Conservation (phyloP, 2,797 vertebrate species). For the Hozukius guyotensis region DNA sequence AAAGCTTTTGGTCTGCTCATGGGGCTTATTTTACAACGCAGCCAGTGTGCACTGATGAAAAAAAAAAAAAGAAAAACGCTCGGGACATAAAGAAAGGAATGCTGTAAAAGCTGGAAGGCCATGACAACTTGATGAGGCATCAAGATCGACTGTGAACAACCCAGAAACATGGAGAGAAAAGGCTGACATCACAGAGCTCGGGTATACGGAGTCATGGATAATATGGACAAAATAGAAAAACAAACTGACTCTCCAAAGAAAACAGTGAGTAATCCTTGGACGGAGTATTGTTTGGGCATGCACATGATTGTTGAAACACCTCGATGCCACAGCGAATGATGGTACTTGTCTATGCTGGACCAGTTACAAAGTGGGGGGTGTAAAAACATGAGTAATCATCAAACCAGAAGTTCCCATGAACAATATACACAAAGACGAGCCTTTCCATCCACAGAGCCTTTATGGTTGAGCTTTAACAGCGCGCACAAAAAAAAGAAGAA, state of each 20-base stretch:
- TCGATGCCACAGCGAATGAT: constrained; percentile 57
- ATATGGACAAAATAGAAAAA: constrained; percentile 61
- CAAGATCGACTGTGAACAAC: constrained; percentile 62
- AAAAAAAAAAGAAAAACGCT: constrained; percentile 20
- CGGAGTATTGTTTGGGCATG: constrained; percentile 61
- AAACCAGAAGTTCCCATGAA: constrained; percentile 52
- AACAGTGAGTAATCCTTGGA: constrained; percentile 66
- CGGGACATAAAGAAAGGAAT: constrained; percentile 73
- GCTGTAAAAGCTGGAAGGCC: constrained; percentile 64
- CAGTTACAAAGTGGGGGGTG: constrained; percentile 35
- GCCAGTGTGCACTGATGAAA: constrained; percentile 36
- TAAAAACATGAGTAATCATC: constrained; percentile 53
- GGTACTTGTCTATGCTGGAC: constrained; percentile 51
- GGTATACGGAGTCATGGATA: constrained; percentile 47
- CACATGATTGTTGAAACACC: constrained; percentile 57
- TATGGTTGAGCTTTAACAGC: constrained; percentile 9
- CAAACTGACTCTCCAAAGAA: constrained; percentile 61
- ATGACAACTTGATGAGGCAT: constrained; percentile 68
- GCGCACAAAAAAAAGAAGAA: background rate
- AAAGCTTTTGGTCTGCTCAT: constrained; percentile 60
- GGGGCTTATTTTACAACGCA: constrained; percentile 50
- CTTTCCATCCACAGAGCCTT: constrained; percentile 11
- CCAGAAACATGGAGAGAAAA: constrained; percentile 40
- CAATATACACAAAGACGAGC: constrained; percentile 16
- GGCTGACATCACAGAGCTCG: constrained; percentile 51